A percentile compares a stretch with the other conserved stretches of the same genome.
These are phyloP conservation scores for Felis catus DNA, from an alignment of 2,113 vertebrate species.

Conservation along the genomic window F.catus_Fca126_mat1.0 CM031415.1:184839001-184839500, in stretches of 20 bases:
- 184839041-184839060: not conserved
- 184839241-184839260: not conserved
- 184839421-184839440: not conserved
- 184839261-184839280: rapidly evolving
- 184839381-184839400: not conserved
- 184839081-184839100: not conserved
- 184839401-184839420: not conserved
- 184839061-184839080: not conserved
- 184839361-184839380: not conserved
- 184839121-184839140: not conserved
- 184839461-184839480: not conserved
- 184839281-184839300: not conserved
- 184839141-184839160: not conserved
- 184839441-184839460: not conserved
- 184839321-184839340: not conserved
- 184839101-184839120: not conserved
- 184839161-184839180: not conserved
- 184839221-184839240: not conserved
- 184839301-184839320: not conserved
- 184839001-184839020: not conserved
- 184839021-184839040: conserved; percentile 9
- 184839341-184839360: not conserved
- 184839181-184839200: rapidly evolving
- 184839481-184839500: not conserved
- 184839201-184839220: not conserved